Evolutionary conservation across 2,113 vertebrate genomes (phyloP), one percentile per base, ranked within the genome.

Genomic region (Poicephalus meyeri): DNA sequence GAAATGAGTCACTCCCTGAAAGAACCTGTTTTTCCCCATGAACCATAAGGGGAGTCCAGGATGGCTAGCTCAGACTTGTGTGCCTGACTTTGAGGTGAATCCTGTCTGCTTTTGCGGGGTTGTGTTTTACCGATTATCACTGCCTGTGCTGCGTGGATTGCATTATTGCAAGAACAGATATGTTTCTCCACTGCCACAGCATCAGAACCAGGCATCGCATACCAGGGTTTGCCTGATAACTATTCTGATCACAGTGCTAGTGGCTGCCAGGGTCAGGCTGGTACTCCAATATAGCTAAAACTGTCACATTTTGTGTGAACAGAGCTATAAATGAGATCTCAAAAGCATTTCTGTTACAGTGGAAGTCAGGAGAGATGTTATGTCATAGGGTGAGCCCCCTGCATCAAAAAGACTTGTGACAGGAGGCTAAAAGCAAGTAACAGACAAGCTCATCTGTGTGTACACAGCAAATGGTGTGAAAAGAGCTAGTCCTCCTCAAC

Each of bases 1-100:
- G 7, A 66, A 60, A 74, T 95, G 92, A 97, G 83, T 95, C 95
- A 96, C 61, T 81, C 55, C 37, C 69, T 91, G 69, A 95, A 95
- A 95, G 77, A 95, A 95, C 95, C 94, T 93, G 94, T 91, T 96
- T 93, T 95, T 92, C 95, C 83, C 86, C 31, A 31, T 71, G 89
- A 91, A 89, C 80, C 10, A 1, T 68, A 11, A 47, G n/a, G 91
- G 64, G 42, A 94, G 94, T 41, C 86, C 92, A 68, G 83, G 64
- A 23, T 25, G 50, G 86, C 94, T 55, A 92, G 89, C 80, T 92
- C 83, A 95, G 94, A 60, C 93, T 86, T 93, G 95, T 35, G 72
- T 80, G 68, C 88, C 60, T 68, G 55, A 68, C 55, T 95, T 88
- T 0, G 1, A 74, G 86, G 84, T 2, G 1, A 47, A 58, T 78